Conservation (phyloP, 2,888 invertebrate genomes). For the Globia sparganii region DNA sequence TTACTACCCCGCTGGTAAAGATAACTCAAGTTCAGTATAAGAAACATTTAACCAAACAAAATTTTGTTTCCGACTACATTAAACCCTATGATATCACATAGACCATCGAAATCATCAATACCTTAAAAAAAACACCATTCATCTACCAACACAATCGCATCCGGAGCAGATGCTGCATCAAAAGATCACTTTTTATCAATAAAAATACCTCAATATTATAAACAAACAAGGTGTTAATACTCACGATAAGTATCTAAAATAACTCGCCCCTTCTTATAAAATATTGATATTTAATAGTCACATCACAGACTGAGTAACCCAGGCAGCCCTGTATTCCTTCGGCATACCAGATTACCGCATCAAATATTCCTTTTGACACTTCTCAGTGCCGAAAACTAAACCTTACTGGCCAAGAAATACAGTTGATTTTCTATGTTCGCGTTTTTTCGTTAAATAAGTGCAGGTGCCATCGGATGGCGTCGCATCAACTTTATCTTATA, state of each 20-base stretch:
- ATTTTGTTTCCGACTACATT: neutral
- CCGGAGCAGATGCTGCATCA: conserved; percentile 83
- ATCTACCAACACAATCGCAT: conserved; percentile 78
- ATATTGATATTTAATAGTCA: conserved; percentile 89
- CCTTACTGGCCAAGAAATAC: conserved; percentile 49
- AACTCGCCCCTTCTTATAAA: conserved; percentile 84
- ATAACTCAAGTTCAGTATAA: neutral
- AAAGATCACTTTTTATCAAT: conserved; percentile 74
- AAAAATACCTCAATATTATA: conserved; percentile 79
- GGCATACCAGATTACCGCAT: conserved; percentile 87
- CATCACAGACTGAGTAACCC: conserved; percentile 85
- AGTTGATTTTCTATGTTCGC: conserved; percentile 50
- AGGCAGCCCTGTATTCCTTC: conserved; percentile 84
- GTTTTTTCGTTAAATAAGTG: conserved; percentile 73
- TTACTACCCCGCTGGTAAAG: neutral
- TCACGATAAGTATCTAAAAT: conserved; percentile 84
- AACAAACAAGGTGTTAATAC: conserved; percentile 89
- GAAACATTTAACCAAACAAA: neutral
- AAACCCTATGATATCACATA: conserved; percentile 10
- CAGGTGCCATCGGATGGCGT: conserved; percentile 86
- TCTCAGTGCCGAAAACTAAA: conserved; percentile 56
- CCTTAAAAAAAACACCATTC: conserved; percentile 70
- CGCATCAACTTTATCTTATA: conserved; percentile 84
- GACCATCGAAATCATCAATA: conserved; percentile 50
- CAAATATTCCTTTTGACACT: conserved; percentile 81